A percentile compares a stretch with the other conserved stretches of the same genome.
These are phyloP conservation scores for Steatocranus sp. DNA, from an alignment of 2,797 vertebrate genomes.

Conservation along the genomic window DNA sequence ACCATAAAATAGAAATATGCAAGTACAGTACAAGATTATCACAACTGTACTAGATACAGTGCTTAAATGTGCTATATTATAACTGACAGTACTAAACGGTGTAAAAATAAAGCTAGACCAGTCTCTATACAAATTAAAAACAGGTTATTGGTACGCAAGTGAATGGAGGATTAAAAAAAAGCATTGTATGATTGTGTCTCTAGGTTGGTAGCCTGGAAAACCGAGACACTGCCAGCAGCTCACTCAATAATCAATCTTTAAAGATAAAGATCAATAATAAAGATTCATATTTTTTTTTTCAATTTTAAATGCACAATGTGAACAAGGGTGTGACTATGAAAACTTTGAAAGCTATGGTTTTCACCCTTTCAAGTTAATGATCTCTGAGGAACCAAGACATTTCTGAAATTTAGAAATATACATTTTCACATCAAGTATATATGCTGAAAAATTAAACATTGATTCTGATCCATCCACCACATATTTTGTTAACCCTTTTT, in stretches of 20 bases:
- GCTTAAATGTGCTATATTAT: not conserved
- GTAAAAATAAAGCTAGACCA: not conserved
- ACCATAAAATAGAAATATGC: not conserved
- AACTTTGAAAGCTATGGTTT: not conserved
- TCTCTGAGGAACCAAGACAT: not conserved
- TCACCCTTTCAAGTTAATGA: not conserved
- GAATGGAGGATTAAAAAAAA: not conserved
- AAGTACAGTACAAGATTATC: not conserved
- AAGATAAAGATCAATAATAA: not conserved
- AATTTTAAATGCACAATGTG: not conserved
- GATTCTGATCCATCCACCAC: not conserved
- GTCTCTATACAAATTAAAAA: not conserved
- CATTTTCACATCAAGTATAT: not conserved
- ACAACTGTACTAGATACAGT: not conserved
- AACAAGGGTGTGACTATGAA: not conserved
- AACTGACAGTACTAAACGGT: fast-evolving
- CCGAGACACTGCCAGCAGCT: not conserved
- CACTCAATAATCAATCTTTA: not conserved
- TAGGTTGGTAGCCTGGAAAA: not conserved
- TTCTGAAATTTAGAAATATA: not conserved
- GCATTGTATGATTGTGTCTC: not conserved
- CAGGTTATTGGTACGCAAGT: not conserved
- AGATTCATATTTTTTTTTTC: not conserved
- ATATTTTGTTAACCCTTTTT: not conserved
- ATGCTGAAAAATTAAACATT: not conserved